Percentiles rank a stretch among this genome's conserved stretches.
These are phyloP conservation scores for Tamias sibiricus DNA, from an alignment of 2,113 vertebrate genomes.

Conservation along the genomic window DNA sequence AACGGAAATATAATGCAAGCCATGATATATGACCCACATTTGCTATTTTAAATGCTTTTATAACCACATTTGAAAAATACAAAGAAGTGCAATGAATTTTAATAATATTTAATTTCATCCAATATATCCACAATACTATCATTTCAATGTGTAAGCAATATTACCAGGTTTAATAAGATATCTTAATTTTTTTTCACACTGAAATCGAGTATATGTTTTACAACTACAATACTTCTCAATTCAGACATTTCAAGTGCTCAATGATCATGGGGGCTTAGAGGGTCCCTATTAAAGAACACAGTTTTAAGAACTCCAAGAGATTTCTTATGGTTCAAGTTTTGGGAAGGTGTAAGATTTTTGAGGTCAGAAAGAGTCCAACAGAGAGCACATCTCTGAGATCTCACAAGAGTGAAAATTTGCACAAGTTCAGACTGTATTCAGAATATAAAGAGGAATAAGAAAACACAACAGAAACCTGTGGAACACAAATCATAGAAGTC, in stretches of 20 bases:
- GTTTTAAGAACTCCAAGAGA: background rate
- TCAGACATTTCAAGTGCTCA: background rate
- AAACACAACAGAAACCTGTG: background rate
- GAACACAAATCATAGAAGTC: background rate
- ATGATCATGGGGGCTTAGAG: background rate
- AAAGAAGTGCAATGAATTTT: background rate
- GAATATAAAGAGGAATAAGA: background rate
- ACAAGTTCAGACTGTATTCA: background rate
- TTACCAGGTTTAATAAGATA: background rate
- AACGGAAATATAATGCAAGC: background rate
- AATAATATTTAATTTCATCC: conserved; percentile 17
- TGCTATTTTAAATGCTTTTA: background rate
- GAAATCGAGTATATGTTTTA: conserved; percentile 9
- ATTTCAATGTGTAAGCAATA: conserved; percentile 7
- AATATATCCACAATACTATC: background rate
- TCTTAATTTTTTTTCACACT: background rate
- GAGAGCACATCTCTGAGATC: background rate
- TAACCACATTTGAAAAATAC: background rate
- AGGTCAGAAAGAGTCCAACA: background rate
- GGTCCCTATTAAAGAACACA: background rate
- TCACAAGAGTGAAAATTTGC: background rate
- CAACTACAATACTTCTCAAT: background rate
- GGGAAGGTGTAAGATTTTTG: background rate
- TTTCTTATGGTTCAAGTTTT: background rate
- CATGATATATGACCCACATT: background rate